A percentile compares a stretch with the other conserved stretches of the same genome.
Conservation (phyloP, 1,140 invertebrate genomes). For the Orchesella cincta region DNA sequence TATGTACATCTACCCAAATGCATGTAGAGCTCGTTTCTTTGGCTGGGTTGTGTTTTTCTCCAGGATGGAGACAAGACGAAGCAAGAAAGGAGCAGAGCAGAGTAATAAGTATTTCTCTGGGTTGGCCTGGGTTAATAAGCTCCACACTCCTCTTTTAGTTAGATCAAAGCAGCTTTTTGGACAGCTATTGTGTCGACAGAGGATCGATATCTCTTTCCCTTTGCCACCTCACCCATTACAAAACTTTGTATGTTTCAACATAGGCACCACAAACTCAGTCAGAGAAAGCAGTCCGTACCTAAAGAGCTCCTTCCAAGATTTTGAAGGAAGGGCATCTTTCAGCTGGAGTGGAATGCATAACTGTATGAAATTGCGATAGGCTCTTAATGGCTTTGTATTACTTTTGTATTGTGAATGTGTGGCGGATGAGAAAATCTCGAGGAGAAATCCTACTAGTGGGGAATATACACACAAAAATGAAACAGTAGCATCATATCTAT, state of each 20-base stretch:
- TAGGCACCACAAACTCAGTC: too few species aligned
- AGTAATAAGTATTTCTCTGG: conserved; percentile 33
- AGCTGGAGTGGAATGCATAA: background rate
- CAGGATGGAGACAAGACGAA: background rate
- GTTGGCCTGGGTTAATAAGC: conserved; percentile 42
- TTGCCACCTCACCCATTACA: conserved; percentile 31
- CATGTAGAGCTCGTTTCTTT: too few species aligned
- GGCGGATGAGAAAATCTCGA: too few species aligned
- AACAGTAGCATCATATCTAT: too few species aligned
- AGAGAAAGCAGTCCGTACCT: too few species aligned
- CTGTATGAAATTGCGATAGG: background rate
- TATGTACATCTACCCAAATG: too few species aligned
- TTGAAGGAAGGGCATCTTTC: background rate
- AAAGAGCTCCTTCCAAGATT: background rate
- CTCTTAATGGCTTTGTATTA: background rate
- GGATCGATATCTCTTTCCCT: conserved; percentile 41
- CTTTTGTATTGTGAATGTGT: background rate
- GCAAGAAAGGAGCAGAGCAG: background rate
- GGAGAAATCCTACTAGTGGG: too few species aligned
- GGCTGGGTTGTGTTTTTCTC: conserved; percentile 15
- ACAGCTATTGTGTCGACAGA: conserved; percentile 38
- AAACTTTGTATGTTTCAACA: too few species aligned
- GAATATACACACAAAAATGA: too few species aligned
- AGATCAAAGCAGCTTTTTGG: conserved; percentile 43
- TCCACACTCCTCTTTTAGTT: conserved; percentile 14